These are phyloP conservation scores for Coilia nasus DNA, from an alignment of 2,797 vertebrate genomes.

Conservation along the genomic window DNA sequence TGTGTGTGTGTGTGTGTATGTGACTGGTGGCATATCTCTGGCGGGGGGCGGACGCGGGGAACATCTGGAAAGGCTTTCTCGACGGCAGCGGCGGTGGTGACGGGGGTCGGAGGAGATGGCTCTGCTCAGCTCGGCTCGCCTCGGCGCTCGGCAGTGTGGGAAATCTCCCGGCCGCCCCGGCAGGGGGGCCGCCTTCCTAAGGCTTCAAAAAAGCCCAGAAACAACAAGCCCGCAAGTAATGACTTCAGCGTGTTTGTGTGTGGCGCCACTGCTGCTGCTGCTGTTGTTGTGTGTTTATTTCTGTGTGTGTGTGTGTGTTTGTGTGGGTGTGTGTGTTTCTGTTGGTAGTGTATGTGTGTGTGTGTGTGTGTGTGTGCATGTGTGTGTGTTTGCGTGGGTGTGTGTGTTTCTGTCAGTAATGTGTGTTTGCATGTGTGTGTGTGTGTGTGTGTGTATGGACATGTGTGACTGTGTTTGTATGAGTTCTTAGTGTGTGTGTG, in stretches of 20 bases:
- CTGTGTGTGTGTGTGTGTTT: neutral
- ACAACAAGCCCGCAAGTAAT: conserved; percentile 67
- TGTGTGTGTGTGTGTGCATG: conserved; percentile 32
- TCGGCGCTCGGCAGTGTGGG: conserved; percentile 62
- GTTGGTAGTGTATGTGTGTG: conserved; percentile 27
- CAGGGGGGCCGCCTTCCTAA: conserved; percentile 68
- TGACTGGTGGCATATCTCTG: conserved; percentile 42
- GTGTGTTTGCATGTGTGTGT: no score
- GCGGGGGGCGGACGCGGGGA: conserved; percentile 10
- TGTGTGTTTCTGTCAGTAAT: no score
- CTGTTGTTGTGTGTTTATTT: conserved; percentile 19
- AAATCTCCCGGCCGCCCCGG: conserved; percentile 69
- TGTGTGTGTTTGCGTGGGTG: no score
- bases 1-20: conserved; percentile 46
- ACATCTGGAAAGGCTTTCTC: conserved; percentile 76
- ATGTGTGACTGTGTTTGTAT: no score
- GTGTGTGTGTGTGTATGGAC: no score
- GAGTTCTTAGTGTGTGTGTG: no score
- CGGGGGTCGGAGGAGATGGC: conserved; percentile 47
- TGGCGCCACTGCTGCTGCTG: conserved; percentile 43
- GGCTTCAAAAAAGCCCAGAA: conserved; percentile 55
- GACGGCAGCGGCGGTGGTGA: conserved; percentile 46
- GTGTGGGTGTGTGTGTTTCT: neutral
- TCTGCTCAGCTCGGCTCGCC: no score
- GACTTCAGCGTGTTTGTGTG: conserved; percentile 68